These are phyloP conservation scores for Poeciliopsis presidionis DNA, from an alignment of 2,797 vertebrate species.

Conservation along the genomic window DNA sequence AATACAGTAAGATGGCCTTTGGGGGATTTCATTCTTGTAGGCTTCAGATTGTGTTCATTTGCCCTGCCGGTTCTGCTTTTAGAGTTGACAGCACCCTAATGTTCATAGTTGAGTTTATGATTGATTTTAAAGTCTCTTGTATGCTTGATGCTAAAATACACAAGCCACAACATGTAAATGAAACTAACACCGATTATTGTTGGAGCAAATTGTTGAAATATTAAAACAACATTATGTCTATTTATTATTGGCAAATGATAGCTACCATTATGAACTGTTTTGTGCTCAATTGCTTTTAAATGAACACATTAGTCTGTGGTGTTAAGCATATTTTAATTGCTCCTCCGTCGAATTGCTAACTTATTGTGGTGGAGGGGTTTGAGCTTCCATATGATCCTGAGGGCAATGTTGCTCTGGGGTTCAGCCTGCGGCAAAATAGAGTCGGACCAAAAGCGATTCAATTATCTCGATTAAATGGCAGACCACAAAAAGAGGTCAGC, in stretches of 20 bases:
- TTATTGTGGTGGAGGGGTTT: neutral
- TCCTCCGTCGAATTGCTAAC: neutral
- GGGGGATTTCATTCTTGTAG: conserved; percentile 1
- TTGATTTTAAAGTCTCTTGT: conserved; percentile 9
- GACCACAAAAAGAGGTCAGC: neutral
- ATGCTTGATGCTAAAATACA: conserved; percentile 5
- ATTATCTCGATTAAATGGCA: neutral
- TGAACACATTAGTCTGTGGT: neutral
- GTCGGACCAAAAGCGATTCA: neutral
- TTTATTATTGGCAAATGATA: neutral
- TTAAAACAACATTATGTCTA: neutral
- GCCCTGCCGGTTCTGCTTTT: neutral
- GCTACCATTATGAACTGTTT: neutral
- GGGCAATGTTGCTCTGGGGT: neutral
- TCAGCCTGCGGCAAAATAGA: neutral
- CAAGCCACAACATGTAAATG: neutral
- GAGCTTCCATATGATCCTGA: neutral
- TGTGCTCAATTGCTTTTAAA: neutral
- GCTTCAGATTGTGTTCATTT: neutral
- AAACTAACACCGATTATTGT: neutral
- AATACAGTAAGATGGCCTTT: conserved; percentile 11
- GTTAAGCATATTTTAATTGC: neutral
- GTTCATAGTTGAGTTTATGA: conserved; percentile 4
- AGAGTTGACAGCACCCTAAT: neutral
- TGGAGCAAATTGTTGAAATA: neutral